phyloP scores from a whole-genome alignment of 2,113 vertebrate species.

The Sisor rabdophorus region DNA sequence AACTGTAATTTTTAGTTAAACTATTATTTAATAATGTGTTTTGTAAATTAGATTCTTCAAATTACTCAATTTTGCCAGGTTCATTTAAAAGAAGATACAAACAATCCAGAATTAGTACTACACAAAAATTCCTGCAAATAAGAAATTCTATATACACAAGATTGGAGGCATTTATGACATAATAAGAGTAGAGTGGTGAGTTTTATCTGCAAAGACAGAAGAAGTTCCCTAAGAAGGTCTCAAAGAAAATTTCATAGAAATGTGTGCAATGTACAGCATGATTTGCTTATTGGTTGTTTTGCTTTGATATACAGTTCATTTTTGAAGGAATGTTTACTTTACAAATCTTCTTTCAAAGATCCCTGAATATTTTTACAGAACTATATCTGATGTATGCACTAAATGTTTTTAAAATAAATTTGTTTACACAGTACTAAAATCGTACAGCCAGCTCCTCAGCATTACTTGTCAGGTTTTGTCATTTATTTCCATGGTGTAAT shows the following conservation, averaged over 20 bases:
- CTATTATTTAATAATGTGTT: background rate
- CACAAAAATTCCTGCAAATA: background rate
- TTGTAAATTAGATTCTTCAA: background rate
- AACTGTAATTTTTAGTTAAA: background rate
- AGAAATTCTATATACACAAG: too few species aligned
- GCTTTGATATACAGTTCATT: background rate
- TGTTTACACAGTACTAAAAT: conserved; percentile 1
- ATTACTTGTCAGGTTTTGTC: conserved; percentile 32
- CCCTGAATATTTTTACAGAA: background rate
- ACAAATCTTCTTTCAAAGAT: background rate
- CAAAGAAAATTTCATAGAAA: background rate
- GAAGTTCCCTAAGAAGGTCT: background rate
- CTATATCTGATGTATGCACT: background rate
- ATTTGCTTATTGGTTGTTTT: background rate
- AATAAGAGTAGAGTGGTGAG: too few species aligned
- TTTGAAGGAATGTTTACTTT: background rate
- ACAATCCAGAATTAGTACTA: background rate
- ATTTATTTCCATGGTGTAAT: conserved; percentile 42
- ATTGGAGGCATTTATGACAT: too few species aligned
- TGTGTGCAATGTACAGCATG: background rate
- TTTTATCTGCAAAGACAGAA: background rate
- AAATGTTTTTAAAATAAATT: background rate
- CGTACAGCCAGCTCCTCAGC: conserved; percentile 36
- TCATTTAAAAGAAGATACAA: background rate
- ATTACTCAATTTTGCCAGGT: background rate